Evolutionary conservation across 2,113 vertebrate genomes (phyloP).

Genomic region (Trematocara nigrifrons): DNA sequence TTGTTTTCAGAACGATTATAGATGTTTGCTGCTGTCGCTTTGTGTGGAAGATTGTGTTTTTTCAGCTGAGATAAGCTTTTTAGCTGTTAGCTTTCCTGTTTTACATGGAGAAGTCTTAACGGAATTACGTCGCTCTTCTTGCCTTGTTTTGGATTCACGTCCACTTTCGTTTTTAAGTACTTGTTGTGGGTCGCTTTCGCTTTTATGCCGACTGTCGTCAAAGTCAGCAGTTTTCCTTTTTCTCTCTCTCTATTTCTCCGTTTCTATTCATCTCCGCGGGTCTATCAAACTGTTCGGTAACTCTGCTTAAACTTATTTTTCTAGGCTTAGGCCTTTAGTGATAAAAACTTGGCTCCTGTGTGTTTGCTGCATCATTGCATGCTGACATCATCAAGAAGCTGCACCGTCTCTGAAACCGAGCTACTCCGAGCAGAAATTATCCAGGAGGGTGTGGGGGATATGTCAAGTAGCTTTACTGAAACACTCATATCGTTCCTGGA

Average conservation of each 20-base stretch:
- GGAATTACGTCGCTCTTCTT: not conserved
- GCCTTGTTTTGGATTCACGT: not conserved
- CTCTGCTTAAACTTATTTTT: not conserved
- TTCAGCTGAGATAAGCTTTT: no score
- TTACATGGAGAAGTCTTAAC: not conserved
- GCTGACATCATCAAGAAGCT: constrained; percentile 50
- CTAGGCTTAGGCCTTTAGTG: not conserved
- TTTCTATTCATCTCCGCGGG: not conserved
- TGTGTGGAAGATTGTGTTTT: not conserved
- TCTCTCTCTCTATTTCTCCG: not conserved
- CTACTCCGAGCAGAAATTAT: not conserved
- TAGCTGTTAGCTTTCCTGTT: not conserved
- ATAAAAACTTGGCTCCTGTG: constrained; percentile 14
- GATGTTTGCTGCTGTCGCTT: not conserved
- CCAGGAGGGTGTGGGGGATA: not conserved
- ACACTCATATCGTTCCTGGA: not conserved
- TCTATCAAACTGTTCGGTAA: not conserved
- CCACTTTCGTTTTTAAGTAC: constrained; percentile 35
- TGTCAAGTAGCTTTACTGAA: not conserved
- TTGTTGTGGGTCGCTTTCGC: constrained; percentile 4
- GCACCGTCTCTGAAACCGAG: not conserved
- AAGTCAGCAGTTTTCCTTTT: not conserved
- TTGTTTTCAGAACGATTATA: constrained; percentile 30
- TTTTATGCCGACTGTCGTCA: not conserved
- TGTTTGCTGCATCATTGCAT: constrained; percentile 62